A percentile compares a stretch with the other conserved stretches of the same genome.
These are phyloP conservation scores for Cirrhinus molitorella DNA, from an alignment of 2,797 vertebrate species.

Conservation along the genomic window DNA sequence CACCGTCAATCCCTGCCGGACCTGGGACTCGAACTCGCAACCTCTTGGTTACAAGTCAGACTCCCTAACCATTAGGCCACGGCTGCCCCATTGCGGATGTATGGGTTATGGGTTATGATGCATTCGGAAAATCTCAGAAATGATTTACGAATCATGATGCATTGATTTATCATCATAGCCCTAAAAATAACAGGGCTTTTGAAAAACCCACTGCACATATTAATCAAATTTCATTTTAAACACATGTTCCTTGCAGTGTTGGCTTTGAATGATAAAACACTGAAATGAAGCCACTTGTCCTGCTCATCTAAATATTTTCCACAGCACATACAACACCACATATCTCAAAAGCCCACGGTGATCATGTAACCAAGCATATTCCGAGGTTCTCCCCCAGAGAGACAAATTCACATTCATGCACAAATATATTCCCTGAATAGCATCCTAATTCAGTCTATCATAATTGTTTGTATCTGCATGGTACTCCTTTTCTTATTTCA, in stretches of 20 bases:
- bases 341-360: not conserved
- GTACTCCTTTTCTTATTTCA: not conserved
- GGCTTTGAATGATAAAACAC: not conserved
- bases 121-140: no score
- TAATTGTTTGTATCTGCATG: not conserved
- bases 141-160: no score
- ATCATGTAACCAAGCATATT: not conserved
- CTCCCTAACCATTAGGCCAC: no score
- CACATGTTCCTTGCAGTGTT: not conserved
- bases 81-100: no score
- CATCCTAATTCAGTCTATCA: not conserved
- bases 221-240: not conserved
- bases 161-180: no score
- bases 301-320: not conserved
- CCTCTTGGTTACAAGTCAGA: no score
- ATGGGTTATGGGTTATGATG: no score
- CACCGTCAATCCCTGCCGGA: no score
- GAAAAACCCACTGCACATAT: not conserved
- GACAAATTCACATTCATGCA: not conserved
- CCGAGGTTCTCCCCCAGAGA: not conserved
- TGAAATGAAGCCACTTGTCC: not conserved
- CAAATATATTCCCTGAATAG: not conserved
- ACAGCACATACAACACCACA: not conserved
- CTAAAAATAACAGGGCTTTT: not conserved
- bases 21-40: no score